phyloP scores from a whole-genome alignment of 2,113 vertebrate genomes.

The Pelodiscus sinensis region DNA sequence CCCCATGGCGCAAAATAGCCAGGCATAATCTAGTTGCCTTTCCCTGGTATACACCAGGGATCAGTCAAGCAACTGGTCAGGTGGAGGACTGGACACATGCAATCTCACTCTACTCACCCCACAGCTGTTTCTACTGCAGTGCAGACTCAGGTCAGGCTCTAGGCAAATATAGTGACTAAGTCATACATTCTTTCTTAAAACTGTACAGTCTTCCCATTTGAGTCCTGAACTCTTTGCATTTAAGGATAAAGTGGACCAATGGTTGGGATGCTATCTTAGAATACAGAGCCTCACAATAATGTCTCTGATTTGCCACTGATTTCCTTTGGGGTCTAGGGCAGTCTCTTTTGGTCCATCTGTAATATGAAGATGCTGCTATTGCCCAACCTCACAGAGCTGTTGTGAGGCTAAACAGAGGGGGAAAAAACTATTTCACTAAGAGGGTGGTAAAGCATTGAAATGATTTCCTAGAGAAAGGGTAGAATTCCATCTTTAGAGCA shows the following conservation, averaged over 20 bases:
- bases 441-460: too few relatives aligned
- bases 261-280: neutral
- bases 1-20: neutral
- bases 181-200: neutral
- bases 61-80: neutral
- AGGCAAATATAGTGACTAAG: neutral
- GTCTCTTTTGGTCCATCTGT: neutral
- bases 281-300: neutral
- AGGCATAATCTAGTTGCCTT: neutral
- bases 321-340: neutral
- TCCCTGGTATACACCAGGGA: neutral
- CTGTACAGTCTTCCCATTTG: neutral
- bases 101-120: too few relatives aligned
- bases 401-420: neutral
- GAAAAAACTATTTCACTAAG: too few relatives aligned
- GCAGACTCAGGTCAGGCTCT: neutral
- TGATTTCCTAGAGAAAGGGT: too few relatives aligned
- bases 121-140: too few relatives aligned
- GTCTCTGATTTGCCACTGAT: neutral
- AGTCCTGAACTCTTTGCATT: neutral
- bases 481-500: too few relatives aligned
- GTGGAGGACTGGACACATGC: neutral
- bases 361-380: neutral
- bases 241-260: neutral
- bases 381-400: accelerated